These are phyloP conservation scores for Heliconius eleuchia DNA, from an alignment of 1,140 invertebrate species.

Conservation along the genomic window DNA sequence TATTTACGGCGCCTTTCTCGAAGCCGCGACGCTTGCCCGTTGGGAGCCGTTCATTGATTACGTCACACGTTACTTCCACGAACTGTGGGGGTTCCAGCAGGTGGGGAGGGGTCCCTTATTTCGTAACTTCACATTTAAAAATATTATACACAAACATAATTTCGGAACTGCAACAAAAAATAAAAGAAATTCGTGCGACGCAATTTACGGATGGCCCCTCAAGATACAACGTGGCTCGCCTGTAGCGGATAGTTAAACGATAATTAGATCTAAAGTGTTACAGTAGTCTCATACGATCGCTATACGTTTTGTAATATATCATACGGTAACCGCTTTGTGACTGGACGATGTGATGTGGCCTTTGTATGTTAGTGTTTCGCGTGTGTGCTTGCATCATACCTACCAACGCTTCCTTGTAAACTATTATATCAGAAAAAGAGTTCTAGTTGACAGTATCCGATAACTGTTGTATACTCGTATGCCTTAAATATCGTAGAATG, in stretches of 20 bases:
- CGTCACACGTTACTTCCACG: too few relatives aligned
- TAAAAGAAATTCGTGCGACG: too few relatives aligned
- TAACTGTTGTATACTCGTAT: background rate
- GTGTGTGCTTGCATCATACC: constrained; percentile 70
- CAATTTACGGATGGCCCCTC: too few relatives aligned
- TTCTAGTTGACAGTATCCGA: background rate
- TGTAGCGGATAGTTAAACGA: constrained; percentile 66
- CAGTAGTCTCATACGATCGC: constrained; percentile 30
- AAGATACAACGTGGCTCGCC: constrained; percentile 29
- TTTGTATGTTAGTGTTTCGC: constrained; percentile 75
- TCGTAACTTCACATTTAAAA: too few relatives aligned
- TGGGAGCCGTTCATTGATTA: too few relatives aligned
- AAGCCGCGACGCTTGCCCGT: constrained; percentile 30
- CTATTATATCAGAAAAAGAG: constrained; percentile 40
- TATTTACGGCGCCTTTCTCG: constrained; percentile 59
- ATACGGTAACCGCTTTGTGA: constrained; percentile 69
- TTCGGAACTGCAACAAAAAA: too few relatives aligned
- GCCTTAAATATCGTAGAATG: constrained; percentile 17
- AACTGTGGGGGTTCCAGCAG: too few relatives aligned
- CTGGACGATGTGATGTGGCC: constrained; percentile 80
- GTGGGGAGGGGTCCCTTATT: too few relatives aligned
- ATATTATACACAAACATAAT: too few relatives aligned
- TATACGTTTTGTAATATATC: constrained; percentile 35
- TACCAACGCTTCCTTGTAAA: constrained; percentile 42
- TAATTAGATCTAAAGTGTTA: constrained; percentile 53